Percentiles rank a stretch among this genome's conserved stretches.
These are phyloP conservation scores for Tichodroma muraria DNA, from an alignment of 2,113 vertebrate genomes.

Conservation along the genomic window DNA sequence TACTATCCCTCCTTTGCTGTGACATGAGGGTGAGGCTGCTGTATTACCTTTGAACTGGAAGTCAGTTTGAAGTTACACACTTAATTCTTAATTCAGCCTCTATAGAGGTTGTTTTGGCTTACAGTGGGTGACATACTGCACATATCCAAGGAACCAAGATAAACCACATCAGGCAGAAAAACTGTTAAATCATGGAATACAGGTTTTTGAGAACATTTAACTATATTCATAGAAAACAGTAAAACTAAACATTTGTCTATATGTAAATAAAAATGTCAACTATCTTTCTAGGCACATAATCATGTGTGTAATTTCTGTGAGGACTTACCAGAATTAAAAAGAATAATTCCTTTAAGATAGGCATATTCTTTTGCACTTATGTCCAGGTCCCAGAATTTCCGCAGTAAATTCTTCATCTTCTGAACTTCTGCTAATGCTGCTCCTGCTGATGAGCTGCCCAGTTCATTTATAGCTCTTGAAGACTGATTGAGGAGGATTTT, in stretches of 20 bases:
- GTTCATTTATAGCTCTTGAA: not conserved
- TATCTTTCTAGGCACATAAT: not conserved
- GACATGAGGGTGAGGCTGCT: not conserved
- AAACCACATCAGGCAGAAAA: not conserved
- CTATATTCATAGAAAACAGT: not conserved
- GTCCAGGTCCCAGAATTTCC: constrained; percentile 39
- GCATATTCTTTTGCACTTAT: constrained; percentile 50
- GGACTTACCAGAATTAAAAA: constrained; percentile 55
- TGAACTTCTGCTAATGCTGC: not conserved
- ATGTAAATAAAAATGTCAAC: not conserved
- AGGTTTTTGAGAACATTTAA: not conserved
- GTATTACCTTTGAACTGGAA: not conserved
- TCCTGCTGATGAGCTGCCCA: not conserved
- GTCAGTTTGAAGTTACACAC: not conserved
- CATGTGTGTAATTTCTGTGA: not conserved
- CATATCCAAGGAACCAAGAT: not conserved
- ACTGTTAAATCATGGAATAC: not conserved
- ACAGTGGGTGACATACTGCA: not conserved
- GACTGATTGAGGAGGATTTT: constrained; percentile 46
- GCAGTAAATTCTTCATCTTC: constrained; percentile 40
- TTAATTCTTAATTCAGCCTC: no score
- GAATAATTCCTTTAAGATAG: constrained; percentile 58
- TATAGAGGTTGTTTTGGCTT: not conserved
- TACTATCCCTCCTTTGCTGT: not conserved
- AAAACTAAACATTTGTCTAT: not conserved